Base-by-base conservation (phyloP, 2,797 vertebrate genomes). In the Hippoglossus hippoglossus region DNA sequence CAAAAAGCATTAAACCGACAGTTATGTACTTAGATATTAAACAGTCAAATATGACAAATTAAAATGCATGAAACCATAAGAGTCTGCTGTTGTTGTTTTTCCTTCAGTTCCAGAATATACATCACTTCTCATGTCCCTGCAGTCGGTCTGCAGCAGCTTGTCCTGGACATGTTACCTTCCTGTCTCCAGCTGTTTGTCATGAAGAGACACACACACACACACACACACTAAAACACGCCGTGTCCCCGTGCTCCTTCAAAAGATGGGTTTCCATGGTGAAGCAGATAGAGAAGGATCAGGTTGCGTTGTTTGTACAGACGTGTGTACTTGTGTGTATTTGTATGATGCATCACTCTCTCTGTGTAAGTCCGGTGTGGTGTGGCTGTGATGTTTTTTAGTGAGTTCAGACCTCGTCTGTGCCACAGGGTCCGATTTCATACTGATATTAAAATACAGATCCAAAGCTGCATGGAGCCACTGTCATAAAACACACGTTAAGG, bases 221-320 rank as follows among this genome's bases (percentile, higher is more conserved):
- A 64, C 51, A 86, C 72, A 62, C 55, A 65, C 50, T 85, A 73
- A 75, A 55, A 73, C 60, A 71, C 7, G 18, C 54, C n/a, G 16
- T 67, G 77, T 78, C 73, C 68, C 64, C n/a, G 6, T 0, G 49
- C 69, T 79, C 51, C 71, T 71, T 68, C 51, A 31, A 74, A 85
- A 84, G 76, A 82, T 34, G 77, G 46, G 89, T 93, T 92, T 87
- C 92, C 88, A 90, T 91, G 88, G 91, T 84, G 88, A 92, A 69
- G 73, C 60, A 11, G 61, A 71, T 79, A 81, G 79, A 51, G 51
- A 72, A 60, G 64, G 69, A 69, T 77, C 39, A 61, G 24, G 63
- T 36, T 61, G 34, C 55, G n/a, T 68, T 79, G 63, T 87, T 75
- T 84, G 73, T 55, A 63, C 76, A 5, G 24, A 1, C 10, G 5